A percentile compares a stretch with the other conserved stretches of the same genome.
These are phyloP conservation scores for Butastur rufipennis DNA, from an alignment of 2,113 vertebrate species.

Conservation along the genomic window DNA sequence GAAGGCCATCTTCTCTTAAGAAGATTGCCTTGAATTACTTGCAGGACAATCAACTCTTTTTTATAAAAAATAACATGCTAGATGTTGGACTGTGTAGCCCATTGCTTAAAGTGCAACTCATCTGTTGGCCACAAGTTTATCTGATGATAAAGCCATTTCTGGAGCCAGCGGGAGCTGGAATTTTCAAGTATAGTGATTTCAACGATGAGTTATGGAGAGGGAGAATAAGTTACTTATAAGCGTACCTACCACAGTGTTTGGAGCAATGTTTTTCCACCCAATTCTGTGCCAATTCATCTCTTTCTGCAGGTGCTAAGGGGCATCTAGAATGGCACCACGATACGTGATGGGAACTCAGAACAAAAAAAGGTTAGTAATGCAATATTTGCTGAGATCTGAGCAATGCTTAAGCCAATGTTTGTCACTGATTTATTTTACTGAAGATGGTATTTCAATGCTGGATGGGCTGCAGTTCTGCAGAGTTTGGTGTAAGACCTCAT, in stretches of 20 bases:
- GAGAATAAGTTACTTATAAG: neutral
- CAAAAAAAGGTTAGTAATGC: neutral
- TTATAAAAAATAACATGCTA: neutral
- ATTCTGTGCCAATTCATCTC: neutral
- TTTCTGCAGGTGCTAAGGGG: neutral
- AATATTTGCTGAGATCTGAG: neutral
- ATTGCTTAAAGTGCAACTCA: neutral
- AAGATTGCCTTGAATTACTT: neutral
- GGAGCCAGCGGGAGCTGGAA: neutral
- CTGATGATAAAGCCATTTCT: neutral
- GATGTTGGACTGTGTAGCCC: neutral
- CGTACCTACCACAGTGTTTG: neutral
- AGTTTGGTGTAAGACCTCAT: neutral
- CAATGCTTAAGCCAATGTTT: neutral
- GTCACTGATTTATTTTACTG: neutral
- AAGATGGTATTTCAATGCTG: neutral
- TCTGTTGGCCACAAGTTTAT: neutral
- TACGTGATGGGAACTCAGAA: neutral
- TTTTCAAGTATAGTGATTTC: neutral
- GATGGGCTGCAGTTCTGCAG: neutral
- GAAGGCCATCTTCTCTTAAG: neutral
- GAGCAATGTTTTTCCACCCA: neutral
- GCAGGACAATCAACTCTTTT: neutral
- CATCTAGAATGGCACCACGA: neutral
- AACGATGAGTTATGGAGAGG: neutral